Conservation (phyloP, 2,888 invertebrate species). For the Drosophila macrothrix region DNA sequence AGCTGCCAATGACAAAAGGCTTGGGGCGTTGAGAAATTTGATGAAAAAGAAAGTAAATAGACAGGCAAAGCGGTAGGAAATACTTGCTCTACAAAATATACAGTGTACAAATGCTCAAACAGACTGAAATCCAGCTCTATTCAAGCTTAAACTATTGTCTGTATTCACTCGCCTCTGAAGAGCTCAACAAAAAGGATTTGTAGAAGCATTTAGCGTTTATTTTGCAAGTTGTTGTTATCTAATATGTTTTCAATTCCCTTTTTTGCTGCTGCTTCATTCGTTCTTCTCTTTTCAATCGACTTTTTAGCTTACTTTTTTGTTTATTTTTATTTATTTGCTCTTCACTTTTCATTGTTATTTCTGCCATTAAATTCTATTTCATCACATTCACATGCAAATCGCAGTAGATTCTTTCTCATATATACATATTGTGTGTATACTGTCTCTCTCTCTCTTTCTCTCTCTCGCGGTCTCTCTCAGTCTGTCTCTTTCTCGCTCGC, state of each 20-base stretch:
- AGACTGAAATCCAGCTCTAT: neutral
- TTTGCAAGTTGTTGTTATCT: neutral
- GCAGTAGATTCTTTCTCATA: slow-evolving; percentile 32
- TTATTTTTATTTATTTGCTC: slow-evolving; percentile 70
- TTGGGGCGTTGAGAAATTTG: slow-evolving; percentile 28
- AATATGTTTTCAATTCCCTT: slow-evolving; percentile 1
- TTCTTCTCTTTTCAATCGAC: slow-evolving; percentile 36
- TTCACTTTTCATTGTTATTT: slow-evolving; percentile 62
- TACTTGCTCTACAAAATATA: neutral
- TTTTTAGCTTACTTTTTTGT: slow-evolving; percentile 50
- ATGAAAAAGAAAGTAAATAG: slow-evolving; percentile 34
- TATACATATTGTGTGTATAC: neutral
- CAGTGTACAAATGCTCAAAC: neutral
- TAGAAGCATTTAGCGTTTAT: slow-evolving; percentile 6
- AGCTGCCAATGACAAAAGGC: slow-evolving; percentile 55
- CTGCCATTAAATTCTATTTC: slow-evolving; percentile 76
- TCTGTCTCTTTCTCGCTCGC: neutral
- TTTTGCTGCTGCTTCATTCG: slow-evolving; percentile 2
- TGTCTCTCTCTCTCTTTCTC: neutral
- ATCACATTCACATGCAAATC: slow-evolving; percentile 78
- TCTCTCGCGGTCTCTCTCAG: neutral
- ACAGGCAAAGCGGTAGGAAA: slow-evolving; percentile 5
- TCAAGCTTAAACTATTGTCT: neutral
- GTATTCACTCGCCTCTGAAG: neutral
- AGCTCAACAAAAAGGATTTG: slow-evolving; percentile 11